These are phyloP conservation scores for Cephalotes varians DNA, from an alignment of 2,888 invertebrate species.

Conservation along the genomic window DNA sequence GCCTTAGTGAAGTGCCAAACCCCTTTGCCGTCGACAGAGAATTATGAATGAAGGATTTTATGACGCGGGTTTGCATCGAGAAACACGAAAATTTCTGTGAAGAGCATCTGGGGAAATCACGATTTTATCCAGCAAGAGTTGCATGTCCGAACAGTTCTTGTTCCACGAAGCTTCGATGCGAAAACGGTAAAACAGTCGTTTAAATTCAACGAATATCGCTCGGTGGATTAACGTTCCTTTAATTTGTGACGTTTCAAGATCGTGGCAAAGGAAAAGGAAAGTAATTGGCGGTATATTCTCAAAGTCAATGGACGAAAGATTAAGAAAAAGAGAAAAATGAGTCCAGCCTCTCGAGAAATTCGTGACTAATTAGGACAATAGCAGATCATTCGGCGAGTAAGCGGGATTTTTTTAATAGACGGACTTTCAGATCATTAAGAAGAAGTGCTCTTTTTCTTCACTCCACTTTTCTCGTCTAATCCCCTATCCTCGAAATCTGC, in stretches of 20 bases:
- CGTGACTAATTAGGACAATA: slow-evolving; percentile 79
- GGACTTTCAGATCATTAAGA: slow-evolving; percentile 70
- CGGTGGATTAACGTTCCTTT: slow-evolving; percentile 58
- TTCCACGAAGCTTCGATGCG: not conserved
- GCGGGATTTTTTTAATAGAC: slow-evolving; percentile 75
- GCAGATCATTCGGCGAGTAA: slow-evolving; percentile 68
- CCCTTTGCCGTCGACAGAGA: slow-evolving; percentile 12
- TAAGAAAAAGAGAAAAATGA: slow-evolving; percentile 48
- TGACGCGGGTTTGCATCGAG: slow-evolving; percentile 2
- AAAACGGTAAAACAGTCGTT: slow-evolving; percentile 30
- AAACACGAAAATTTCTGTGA: slow-evolving; percentile 26
- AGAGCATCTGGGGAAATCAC: slow-evolving; percentile 20
- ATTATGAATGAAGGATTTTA: slow-evolving; percentile 23
- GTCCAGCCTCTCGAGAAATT: slow-evolving; percentile 71
- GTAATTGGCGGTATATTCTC: slow-evolving; percentile 59
- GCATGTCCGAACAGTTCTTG: not conserved
- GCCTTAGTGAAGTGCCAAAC: slow-evolving; percentile 18
- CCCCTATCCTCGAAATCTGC: slow-evolving; percentile 45
- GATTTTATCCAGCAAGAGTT: slow-evolving; percentile 13
- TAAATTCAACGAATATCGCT: slow-evolving; percentile 30
- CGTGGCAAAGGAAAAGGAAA: slow-evolving; percentile 40
- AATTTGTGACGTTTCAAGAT: slow-evolving; percentile 46
- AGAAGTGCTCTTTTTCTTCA: slow-evolving; percentile 67
- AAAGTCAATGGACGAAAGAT: slow-evolving; percentile 47
- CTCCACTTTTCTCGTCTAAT: slow-evolving; percentile 55